Conservation (phyloP, 1,140 invertebrate genomes). For the Trialeurodes vaporariorum region DNA sequence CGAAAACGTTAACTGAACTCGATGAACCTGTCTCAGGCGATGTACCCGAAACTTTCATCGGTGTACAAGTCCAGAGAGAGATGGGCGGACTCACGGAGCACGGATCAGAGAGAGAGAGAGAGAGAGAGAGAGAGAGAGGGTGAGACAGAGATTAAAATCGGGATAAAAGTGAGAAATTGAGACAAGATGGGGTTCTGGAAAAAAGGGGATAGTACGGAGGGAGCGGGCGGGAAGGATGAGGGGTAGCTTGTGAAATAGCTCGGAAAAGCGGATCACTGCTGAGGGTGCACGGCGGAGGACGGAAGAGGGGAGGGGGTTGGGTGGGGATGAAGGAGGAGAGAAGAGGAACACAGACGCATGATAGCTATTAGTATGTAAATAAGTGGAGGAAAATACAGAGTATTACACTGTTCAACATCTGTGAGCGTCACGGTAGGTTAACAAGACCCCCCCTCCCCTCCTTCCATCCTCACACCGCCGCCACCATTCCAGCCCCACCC, state of each 20-base stretch:
- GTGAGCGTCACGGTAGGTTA: background rate
- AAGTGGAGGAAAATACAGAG: background rate
- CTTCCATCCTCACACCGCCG: too few species aligned
- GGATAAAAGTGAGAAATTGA: background rate
- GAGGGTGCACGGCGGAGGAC: too few species aligned
- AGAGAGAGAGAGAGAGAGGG: background rate
- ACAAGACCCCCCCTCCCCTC: background rate
- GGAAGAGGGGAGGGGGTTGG: too few species aligned
- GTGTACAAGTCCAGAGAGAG: too few species aligned
- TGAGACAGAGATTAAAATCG: background rate
- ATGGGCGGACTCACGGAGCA: too few species aligned
- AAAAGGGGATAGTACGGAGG: background rate
- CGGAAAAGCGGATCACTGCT: too few species aligned
- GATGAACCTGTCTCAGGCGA: background rate
- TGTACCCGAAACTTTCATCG: background rate
- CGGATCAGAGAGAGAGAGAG: background rate
- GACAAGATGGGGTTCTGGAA: background rate
- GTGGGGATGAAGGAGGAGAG: too few species aligned
- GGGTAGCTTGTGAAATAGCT: background rate
- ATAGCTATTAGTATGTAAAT: constrained; percentile 1
- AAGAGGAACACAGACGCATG: background rate
- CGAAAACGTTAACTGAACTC: background rate
- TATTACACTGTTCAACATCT: background rate
- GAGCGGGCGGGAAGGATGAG: too few species aligned
- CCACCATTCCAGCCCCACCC: too few species aligned